Percentiles rank a stretch among this genome's conserved stretches.
Evolutionary conservation across 2,113 vertebrate genomes (phyloP).

Genomic region (Artemisiospiza belli): DNA sequence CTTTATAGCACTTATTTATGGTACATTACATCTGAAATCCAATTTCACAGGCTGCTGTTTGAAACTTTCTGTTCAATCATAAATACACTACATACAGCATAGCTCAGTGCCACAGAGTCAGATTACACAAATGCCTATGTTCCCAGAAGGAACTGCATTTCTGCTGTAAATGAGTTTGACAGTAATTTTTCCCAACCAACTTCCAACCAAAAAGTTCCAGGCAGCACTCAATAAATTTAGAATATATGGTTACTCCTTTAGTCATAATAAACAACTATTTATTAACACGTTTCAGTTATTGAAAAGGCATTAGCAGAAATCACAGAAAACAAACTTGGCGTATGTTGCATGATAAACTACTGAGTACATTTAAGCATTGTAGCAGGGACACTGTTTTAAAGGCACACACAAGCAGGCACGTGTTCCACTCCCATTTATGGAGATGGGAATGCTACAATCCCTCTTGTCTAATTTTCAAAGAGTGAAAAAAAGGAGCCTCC

Average conservation of each 20-base stretch:
- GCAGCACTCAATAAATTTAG: slow-evolving; percentile 68
- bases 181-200: slow-evolving; percentile 74
- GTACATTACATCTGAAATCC: slow-evolving; percentile 86
- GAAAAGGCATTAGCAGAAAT: slow-evolving; percentile 59
- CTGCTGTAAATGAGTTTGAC: slow-evolving; percentile 71
- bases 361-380: neutral
- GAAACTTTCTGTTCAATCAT: slow-evolving; percentile 84
- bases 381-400: neutral
- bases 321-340: slow-evolving; percentile 8
- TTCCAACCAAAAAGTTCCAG: slow-evolving; percentile 67
- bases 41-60: slow-evolving; percentile 84
- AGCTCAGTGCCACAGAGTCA: slow-evolving; percentile 75
- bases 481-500: neutral
- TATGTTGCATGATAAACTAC: neutral
- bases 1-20: slow-evolving; percentile 87
- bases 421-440: neutral
- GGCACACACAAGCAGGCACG: neutral
- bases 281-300: slow-evolving; percentile 43
- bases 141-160: slow-evolving; percentile 74
- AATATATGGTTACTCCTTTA: slow-evolving; percentile 28
- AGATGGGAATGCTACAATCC: neutral
- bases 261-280: slow-evolving; percentile 52
- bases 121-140: slow-evolving; percentile 76
- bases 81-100: slow-evolving; percentile 78
- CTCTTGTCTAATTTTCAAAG: neutral